Conservation (phyloP, 2,797 vertebrate species). For the Mergus octosetaceus region DNA sequence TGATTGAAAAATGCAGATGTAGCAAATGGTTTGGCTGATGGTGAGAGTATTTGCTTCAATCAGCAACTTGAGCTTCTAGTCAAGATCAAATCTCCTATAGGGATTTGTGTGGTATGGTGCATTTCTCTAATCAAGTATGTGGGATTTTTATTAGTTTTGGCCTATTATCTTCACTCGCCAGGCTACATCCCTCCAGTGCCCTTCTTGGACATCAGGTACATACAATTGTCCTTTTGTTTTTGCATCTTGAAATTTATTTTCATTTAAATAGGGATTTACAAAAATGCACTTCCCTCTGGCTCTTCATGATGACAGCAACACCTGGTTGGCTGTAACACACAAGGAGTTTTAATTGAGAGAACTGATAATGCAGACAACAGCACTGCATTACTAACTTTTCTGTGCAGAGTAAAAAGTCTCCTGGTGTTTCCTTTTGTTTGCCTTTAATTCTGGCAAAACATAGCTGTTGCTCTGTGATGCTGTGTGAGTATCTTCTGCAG, state of each 20-base stretch:
- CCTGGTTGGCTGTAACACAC: neutral
- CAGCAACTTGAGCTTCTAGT: neutral
- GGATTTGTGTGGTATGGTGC: neutral
- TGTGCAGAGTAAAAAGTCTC: neutral
- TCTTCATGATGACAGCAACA: neutral
- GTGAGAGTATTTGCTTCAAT: neutral
- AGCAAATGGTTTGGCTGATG: neutral
- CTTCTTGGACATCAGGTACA: fast-evolving
- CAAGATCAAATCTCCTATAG: neutral
- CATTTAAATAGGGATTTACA: no score
- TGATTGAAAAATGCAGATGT: neutral
- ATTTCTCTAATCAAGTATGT: neutral
- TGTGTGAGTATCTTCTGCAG: neutral
- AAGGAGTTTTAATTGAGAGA: neutral
- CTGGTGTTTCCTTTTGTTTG: fast-evolving
- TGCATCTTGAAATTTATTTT: neutral
- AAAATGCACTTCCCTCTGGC: neutral
- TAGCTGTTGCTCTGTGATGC: fast-evolving
- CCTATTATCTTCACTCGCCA: neutral
- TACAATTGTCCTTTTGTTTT: neutral
- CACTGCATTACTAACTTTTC: neutral
- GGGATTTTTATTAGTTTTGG: neutral
- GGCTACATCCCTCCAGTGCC: neutral
- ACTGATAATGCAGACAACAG: neutral
- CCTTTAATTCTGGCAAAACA: neutral